These are phyloP conservation scores for Goniozus legneri DNA, from an alignment of 1,140 invertebrate genomes.

Conservation along the genomic window DNA sequence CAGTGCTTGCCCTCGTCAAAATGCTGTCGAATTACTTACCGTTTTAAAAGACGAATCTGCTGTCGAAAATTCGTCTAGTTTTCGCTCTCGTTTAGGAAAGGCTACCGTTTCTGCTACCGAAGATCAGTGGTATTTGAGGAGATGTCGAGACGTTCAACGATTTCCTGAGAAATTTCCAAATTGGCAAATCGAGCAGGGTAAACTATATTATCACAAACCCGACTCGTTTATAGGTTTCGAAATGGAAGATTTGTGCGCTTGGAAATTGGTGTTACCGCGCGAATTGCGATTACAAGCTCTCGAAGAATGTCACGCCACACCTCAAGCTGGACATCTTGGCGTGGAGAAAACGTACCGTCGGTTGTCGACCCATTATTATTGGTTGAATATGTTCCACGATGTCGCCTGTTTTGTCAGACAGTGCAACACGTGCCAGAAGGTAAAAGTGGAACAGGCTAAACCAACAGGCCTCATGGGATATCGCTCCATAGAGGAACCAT, in stretches of 20 bases:
- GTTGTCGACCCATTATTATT: slow-evolving; percentile 10
- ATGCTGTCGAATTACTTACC: too few species aligned
- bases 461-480: slow-evolving; percentile 34
- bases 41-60: too few species aligned
- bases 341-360: slow-evolving; percentile 19
- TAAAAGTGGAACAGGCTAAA: slow-evolving; percentile 31
- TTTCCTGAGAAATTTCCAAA: background rate
- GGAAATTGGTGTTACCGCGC: slow-evolving; percentile 9
- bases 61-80: too few species aligned
- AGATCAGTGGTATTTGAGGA: background rate
- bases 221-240: slow-evolving; percentile 3
- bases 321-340: slow-evolving; percentile 23
- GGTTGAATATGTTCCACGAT: slow-evolving; percentile 17
- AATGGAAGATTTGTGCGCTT: background rate
- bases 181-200: background rate
- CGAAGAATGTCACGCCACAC: slow-evolving; percentile 17
- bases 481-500: slow-evolving; percentile 26
- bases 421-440: slow-evolving; percentile 26
- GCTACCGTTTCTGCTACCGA: too few species aligned
- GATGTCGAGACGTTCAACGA: slow-evolving; percentile 1
- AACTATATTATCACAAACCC: slow-evolving; percentile 1
- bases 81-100: too few species aligned
- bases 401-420: slow-evolving; percentile 11
- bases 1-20: too few species aligned
- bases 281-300: slow-evolving; percentile 8